These are phyloP conservation scores for Phoenicopterus ruber DNA, from an alignment of 2,113 vertebrate species.

Conservation along the genomic window DNA sequence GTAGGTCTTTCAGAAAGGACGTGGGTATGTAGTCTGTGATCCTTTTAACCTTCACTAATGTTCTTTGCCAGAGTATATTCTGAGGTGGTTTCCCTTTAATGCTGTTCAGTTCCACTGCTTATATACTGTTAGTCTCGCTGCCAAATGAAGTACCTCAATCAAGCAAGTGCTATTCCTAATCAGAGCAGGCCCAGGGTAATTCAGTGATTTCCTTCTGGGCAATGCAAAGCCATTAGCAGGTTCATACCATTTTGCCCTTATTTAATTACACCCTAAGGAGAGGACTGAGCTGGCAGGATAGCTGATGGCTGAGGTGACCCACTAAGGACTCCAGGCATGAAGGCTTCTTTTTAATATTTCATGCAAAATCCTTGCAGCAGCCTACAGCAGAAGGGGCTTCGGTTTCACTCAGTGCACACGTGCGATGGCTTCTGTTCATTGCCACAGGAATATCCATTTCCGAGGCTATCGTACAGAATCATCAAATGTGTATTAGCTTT, in stretches of 20 bases:
- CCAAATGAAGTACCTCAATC: slow-evolving; percentile 37
- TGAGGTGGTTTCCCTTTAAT: background rate
- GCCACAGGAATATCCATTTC: background rate
- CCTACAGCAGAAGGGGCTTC: background rate
- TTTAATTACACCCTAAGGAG: slow-evolving; percentile 49
- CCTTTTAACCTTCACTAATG: background rate
- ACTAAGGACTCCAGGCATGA: slow-evolving; percentile 14
- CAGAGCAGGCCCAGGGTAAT: slow-evolving; percentile 27
- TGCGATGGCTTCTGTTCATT: background rate
- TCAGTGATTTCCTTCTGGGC: slow-evolving; percentile 17
- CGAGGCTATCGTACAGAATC: background rate
- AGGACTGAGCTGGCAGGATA: background rate
- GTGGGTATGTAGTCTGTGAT: background rate
- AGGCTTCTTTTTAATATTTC: slow-evolving; percentile 35
- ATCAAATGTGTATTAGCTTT: background rate
- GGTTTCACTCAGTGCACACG: background rate
- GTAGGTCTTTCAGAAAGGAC: background rate
- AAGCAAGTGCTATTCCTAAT: slow-evolving; percentile 39
- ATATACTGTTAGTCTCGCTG: background rate
- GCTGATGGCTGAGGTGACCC: slow-evolving; percentile 41
- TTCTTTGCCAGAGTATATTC: background rate
- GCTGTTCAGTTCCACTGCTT: background rate
- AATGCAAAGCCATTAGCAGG: background rate
- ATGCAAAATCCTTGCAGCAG: background rate
- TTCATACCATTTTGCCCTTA: slow-evolving; percentile 7